Base-by-base conservation (phyloP, 2,797 vertebrate genomes). In the Coregonus ussuriensis region DNA sequence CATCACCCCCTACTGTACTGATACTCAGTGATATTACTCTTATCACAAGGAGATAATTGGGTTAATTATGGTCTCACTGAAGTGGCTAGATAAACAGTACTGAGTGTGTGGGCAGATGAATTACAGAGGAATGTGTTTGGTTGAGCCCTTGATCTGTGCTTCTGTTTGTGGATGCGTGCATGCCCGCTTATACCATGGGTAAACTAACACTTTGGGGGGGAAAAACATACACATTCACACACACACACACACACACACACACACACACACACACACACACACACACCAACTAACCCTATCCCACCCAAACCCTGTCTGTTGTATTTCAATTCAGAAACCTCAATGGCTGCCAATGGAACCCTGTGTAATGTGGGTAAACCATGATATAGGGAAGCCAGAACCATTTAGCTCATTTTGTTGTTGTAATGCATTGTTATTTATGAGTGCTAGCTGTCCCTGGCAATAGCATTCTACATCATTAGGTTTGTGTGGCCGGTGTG, bases 101-200 rank as follows among this genome's bases (percentile, higher is more conserved):
- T 78, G 65, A 13, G 79, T 71, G 62, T 86, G 82, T 83, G 66
- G 85, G 70, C 71, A 1, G 41, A 47, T 62, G 59, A 80, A 83
- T n/a, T 72, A 31, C 51, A 0, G 11, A 83, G 87, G 88, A 87
- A 90, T 92, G 88, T 63, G 75, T 84, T 83, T 84, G 82, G 78
- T 78, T 71, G 72, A 85, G 78, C 80, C 85, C 85, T 86, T 87
- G 87, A 89, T 87, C 82, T 88, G 86, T 88, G 84, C 87, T 89
- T 89, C 83, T 75, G 63, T 77, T 81, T 80, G 81, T 85, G 86
- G 87, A 86, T 77, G 25, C 18, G 11, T 54, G 85, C 83, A 47
- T 47, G 11, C 9, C 76, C 77, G 73, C 77, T 72, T 59, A 79
- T 80, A 74, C 47, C n/a, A n/a, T 81, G 79, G 74, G 51, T 73